Conservation (phyloP, 1,140 invertebrate genomes). For the Aphaenogaster rudis region DNA sequence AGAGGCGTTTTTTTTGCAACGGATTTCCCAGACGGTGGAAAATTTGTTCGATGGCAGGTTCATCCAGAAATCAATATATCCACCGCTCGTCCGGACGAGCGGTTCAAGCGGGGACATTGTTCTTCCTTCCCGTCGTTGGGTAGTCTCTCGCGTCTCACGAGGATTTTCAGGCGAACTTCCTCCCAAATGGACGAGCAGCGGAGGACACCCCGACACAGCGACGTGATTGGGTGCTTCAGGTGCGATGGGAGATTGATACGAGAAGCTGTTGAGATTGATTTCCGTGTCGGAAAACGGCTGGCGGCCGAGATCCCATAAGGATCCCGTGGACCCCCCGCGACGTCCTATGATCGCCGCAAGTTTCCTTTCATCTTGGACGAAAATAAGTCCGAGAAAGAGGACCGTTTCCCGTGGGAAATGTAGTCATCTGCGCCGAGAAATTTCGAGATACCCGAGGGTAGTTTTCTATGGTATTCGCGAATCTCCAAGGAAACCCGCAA, state of each 20-base stretch:
- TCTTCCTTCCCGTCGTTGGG: conserved; percentile 19
- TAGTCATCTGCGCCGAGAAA: conserved; percentile 58
- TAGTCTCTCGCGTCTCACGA: conserved; percentile 38
- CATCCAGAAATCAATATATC: conserved; percentile 58
- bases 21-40: neutral
- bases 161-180: conserved; percentile 54
- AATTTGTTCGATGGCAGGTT: conserved; percentile 16
- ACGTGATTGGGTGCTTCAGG: conserved; percentile 68
- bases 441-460: conserved; percentile 49
- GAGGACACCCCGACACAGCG: conserved; percentile 10
- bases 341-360: conserved; percentile 47
- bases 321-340: conserved; percentile 3
- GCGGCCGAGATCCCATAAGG: conserved; percentile 27
- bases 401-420: conserved; percentile 57
- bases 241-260: conserved; percentile 76
- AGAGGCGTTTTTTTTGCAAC: conserved; percentile 9
- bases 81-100: conserved; percentile 49
- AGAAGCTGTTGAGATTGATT: conserved; percentile 78
- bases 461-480: conserved; percentile 49
- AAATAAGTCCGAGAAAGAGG: conserved; percentile 55
- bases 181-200: conserved; percentile 36
- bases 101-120: conserved; percentile 36
- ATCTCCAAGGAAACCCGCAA: conserved; percentile 29
- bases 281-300: conserved; percentile 63
- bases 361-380: conserved; percentile 52